phyloP scores from a whole-genome alignment of 2,113 vertebrate genomes.

The Taxidea taxus region DNA sequence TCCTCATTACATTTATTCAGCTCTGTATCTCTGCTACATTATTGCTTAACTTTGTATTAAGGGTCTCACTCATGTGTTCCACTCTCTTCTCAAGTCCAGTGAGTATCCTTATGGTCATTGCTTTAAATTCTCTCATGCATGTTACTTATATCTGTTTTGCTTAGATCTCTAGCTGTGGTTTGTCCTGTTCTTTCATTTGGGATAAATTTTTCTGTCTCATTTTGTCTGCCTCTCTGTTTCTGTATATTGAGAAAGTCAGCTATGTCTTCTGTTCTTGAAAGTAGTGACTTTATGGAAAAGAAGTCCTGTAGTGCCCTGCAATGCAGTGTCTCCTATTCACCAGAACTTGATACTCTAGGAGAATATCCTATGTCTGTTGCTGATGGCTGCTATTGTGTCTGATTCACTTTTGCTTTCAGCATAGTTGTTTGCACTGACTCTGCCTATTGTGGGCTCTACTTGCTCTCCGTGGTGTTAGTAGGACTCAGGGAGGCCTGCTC shows the following conservation, averaged over 20 bases:
- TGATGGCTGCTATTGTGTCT: neutral
- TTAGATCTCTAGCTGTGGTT: neutral
- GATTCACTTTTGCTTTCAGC: neutral
- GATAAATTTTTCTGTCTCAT: neutral
- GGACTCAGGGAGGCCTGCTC: neutral
- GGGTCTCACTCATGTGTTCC: neutral
- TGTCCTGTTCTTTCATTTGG: neutral
- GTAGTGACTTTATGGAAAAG: neutral
- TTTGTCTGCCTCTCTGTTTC: neutral
- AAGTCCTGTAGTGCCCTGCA: neutral
- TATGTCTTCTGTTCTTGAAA: neutral
- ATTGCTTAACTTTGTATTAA: neutral
- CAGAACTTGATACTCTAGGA: neutral
- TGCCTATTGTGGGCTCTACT: neutral
- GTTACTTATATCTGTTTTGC: neutral
- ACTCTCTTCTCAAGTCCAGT: neutral
- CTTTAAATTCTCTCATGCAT: neutral
- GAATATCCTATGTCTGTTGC: neutral
- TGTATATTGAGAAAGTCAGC: neutral
- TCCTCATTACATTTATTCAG: neutral
- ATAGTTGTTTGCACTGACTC: neutral
- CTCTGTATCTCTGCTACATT: neutral
- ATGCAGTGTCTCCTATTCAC: neutral
- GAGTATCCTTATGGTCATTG: neutral
- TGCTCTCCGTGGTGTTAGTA: neutral